Evolutionary conservation across 1,140 invertebrate species (phyloP).

Genomic region (Scaptomyza montana): DNA sequence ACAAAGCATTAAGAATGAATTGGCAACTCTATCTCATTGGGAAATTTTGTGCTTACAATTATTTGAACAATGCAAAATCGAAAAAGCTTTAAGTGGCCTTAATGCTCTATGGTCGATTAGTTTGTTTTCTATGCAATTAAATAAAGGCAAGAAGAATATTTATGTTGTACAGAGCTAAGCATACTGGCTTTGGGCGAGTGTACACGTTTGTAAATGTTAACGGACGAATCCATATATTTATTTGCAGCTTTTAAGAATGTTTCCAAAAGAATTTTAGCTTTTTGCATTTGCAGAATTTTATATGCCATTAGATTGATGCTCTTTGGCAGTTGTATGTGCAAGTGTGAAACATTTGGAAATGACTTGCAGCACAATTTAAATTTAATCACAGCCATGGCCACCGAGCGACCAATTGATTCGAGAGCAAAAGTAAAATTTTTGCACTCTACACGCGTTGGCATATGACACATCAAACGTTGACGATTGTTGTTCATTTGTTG

Average conservation of each 20-base stretch:
- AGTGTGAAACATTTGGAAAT: slow-evolving; percentile 20
- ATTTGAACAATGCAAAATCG: neutral
- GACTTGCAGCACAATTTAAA: slow-evolving; percentile 49
- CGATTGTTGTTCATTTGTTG: slow-evolving; percentile 1
- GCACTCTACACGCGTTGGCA: slow-evolving; percentile 30
- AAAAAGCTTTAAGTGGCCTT: neutral
- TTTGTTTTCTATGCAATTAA: no score
- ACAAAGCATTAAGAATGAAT: no score
- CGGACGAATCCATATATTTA: neutral
- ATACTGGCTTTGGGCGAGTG: no score
- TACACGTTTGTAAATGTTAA: no score
- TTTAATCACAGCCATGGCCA: slow-evolving; percentile 54
- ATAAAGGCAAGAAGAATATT: no score
- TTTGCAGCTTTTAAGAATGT: neutral
- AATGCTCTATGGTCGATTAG: no score
- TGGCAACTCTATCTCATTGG: neutral
- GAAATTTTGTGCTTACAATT: neutral
- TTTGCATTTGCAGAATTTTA: neutral
- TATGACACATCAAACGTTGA: slow-evolving; percentile 26
- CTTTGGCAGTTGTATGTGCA: neutral
- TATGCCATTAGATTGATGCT: neutral
- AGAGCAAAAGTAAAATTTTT: slow-evolving; percentile 62
- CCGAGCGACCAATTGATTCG: slow-evolving; percentile 25
- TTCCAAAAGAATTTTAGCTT: no score
- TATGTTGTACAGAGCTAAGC: no score